Evolutionary conservation across 2,113 vertebrate genomes (phyloP).

Genomic region (Cromileptes altivelis): DNA sequence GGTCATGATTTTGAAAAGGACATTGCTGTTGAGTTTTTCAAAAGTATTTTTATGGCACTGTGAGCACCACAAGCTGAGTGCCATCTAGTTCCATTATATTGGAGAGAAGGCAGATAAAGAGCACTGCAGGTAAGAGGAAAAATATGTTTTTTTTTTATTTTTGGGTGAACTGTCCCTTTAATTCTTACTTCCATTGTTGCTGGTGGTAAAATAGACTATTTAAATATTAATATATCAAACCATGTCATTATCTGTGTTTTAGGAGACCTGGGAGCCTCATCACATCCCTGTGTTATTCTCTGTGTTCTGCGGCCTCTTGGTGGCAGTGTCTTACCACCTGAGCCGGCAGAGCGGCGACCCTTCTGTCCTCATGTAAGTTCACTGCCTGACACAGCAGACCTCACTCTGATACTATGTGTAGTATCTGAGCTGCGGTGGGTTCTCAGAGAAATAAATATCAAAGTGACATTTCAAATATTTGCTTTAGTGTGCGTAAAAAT

Average conservation of each 20-base stretch:
- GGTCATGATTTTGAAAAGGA: too few relatives aligned
- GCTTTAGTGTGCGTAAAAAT: not conserved
- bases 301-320: constrained; percentile 96
- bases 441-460: not conserved
- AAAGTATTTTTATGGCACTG: too few relatives aligned
- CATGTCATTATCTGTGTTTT: not conserved
- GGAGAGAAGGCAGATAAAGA: too few relatives aligned
- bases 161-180: not conserved
- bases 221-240: not conserved
- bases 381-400: not conserved
- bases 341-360: constrained; percentile 98
- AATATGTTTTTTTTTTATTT: too few relatives aligned
- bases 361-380: constrained; percentile 95
- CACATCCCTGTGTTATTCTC: constrained; percentile 99
- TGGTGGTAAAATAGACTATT: not conserved
- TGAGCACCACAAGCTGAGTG: too few relatives aligned
- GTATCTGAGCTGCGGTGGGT: not conserved
- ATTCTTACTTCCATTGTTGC: too few relatives aligned
- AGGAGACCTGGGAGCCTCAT: constrained; percentile 98
- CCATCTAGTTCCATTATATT: too few relatives aligned
- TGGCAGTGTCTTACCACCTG: constrained; percentile 97
- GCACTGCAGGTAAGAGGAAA: too few relatives aligned
- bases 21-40: too few relatives aligned
- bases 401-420: not conserved
- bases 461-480: not conserved